Base-by-base conservation (phyloP, 1,140 invertebrate genomes). In the Idris sp. region DNA sequence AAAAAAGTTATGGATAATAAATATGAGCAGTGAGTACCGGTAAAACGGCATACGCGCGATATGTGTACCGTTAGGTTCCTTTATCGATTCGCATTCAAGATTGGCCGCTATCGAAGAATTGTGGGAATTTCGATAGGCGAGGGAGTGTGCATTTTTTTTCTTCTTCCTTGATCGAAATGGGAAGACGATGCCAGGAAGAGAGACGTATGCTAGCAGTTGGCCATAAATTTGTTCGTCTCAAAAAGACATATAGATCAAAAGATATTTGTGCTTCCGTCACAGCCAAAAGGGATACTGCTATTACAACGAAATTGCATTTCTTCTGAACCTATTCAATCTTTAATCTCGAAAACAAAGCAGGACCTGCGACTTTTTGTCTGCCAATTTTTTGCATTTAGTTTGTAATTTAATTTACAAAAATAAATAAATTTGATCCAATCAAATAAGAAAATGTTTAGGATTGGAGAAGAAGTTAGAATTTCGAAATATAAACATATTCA, bases 21-120 rank as follows among this genome's bases (percentile, higher is more conserved):
- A 77, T 76, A 76, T 31, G 61, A 69, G 54, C 22, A 58, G 15
- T 28, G 53, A 26, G 30, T 80, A 80, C 76, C 77, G 80, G 76
- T 80, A 77, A 79, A 79, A 74, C 72, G 53, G 64, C 65, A 67
- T 73, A 77, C 79, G 79, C 72, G 79, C 72, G 76, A 82, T 79
- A 81, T 53, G 56, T 43, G 49, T 77, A 77, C 81, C 81, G 81
- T 83, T 83, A 83, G 76, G 73, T 72, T 67, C 43, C 49, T 79
- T 80, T 76, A 73, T 75, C 53, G 73, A 79, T 79, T 77, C 69
- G 64, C 73, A 64, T 78, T 76, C 56, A 64, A 75, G 69, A 69
- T 65, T 64, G 48, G 68, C 54, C 22, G 62, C 31, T 36, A 62
- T 72, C 61, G 51, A 58, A 59, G 59, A 46, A 69, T 58, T 51